Evolutionary conservation across 2,888 invertebrate species (phyloP).

Genomic region (Miltochrista miniata): DNA sequence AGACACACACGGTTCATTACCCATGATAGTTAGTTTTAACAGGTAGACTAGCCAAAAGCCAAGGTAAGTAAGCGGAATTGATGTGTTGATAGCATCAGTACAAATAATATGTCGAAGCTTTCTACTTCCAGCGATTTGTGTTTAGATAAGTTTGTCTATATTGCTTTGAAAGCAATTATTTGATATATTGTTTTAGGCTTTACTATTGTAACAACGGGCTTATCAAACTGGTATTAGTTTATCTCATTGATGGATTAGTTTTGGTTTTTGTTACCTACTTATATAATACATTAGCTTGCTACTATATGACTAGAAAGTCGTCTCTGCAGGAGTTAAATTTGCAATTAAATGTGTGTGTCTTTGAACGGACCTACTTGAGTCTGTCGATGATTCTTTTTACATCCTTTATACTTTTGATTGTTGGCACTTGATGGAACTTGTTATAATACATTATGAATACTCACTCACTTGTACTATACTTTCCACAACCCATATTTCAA

Average conservation of each 20-base stretch:
- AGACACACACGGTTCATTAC: slow-evolving; percentile 18
- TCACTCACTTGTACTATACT: too few relatives aligned
- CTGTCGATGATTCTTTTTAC: too few relatives aligned
- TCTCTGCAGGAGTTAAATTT: too few relatives aligned
- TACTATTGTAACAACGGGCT: background rate
- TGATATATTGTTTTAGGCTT: slow-evolving; percentile 8
- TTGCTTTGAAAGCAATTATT: slow-evolving; percentile 8
- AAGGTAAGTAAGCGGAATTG: slow-evolving; percentile 36
- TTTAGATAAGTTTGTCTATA: slow-evolving; percentile 9
- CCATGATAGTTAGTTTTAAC: slow-evolving; percentile 40
- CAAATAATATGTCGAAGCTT: slow-evolving; percentile 10
- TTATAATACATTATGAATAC: too few relatives aligned
- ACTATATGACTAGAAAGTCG: too few relatives aligned
- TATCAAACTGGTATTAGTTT: slow-evolving; percentile 2
- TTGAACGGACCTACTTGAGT: too few relatives aligned
- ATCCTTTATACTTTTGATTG: too few relatives aligned
- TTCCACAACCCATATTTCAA: too few relatives aligned
- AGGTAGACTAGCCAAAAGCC: slow-evolving; percentile 22
- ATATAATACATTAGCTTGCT: background rate
- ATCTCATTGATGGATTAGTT: background rate
- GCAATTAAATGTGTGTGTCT: too few relatives aligned
- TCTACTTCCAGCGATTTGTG: slow-evolving; percentile 10
- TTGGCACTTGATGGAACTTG: too few relatives aligned
- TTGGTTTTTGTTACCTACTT: background rate
- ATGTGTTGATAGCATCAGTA: slow-evolving; percentile 35